A percentile compares a stretch with the other conserved stretches of the same genome.
Conservation (phyloP, 2,888 invertebrate genomes). For the Spodoptera littoralis region DNA sequence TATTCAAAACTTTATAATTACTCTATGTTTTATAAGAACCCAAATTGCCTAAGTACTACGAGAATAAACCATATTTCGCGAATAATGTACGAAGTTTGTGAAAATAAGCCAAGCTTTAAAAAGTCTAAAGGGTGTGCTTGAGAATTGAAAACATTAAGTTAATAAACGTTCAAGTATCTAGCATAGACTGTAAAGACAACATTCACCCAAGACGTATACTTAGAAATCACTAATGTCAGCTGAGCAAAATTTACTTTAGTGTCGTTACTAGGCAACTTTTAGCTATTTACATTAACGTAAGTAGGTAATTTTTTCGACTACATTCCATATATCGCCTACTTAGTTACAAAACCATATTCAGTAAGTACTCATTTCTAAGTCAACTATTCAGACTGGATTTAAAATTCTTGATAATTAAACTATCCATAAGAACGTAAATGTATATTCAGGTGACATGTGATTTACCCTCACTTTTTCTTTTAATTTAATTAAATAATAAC, state of each 20-base stretch:
- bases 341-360: constrained; percentile 25
- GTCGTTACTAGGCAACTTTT: neutral
- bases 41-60: constrained; percentile 25
- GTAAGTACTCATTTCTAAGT: constrained; percentile 26
- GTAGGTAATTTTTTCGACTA: constrained; percentile 17
- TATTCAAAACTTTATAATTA: constrained; percentile 38
- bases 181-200: constrained; percentile 31
- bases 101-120: constrained; percentile 49
- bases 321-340: constrained; percentile 1
- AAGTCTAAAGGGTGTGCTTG: constrained; percentile 36
- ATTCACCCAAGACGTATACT: constrained; percentile 19
- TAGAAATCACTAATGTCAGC: constrained; percentile 34
- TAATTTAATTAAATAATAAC: too few relatives aligned
- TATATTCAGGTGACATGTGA: too few relatives aligned
- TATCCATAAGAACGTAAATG: too few relatives aligned
- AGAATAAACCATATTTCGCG: constrained; percentile 45
- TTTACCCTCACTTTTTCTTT: too few relatives aligned
- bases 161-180: constrained; percentile 30
- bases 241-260: neutral
- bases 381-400: constrained; percentile 7
- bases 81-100: constrained; percentile 52
- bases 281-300: constrained; percentile 17
- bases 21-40: constrained; percentile 41
- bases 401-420: too few relatives aligned
- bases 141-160: constrained; percentile 46